phyloP scores from a whole-genome alignment of 2,113 vertebrate genomes.

The Excalfactoria chinensis region DNA sequence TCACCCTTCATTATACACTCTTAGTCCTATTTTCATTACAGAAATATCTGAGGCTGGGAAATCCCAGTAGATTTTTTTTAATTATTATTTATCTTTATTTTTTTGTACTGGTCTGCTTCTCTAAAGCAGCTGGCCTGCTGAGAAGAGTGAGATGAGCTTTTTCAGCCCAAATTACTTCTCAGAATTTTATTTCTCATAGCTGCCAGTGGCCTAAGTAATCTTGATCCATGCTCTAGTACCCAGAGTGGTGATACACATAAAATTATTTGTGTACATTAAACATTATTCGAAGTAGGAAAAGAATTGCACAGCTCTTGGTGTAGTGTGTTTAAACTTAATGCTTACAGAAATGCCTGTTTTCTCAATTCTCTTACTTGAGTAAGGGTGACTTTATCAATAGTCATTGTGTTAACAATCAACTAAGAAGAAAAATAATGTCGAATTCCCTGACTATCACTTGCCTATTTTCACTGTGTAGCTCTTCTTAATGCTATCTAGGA shows the following conservation, averaged over 20 bases:
- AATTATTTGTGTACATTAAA: neutral
- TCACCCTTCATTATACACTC: neutral
- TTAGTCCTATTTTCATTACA: neutral
- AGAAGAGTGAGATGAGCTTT: neutral
- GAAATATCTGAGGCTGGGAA: neutral
- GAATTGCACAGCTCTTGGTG: neutral
- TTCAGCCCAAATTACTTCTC: neutral
- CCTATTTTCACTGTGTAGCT: neutral
- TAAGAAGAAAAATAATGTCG: neutral
- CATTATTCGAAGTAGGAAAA: neutral
- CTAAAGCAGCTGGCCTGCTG: neutral
- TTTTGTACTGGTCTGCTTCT: neutral
- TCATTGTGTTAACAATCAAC: neutral
- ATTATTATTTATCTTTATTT: neutral
- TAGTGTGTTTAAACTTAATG: neutral
- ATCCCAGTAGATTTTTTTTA: neutral
- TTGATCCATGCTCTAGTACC: neutral
- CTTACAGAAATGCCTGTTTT: neutral
- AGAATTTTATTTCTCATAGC: neutral
- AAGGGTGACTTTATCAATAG: neutral
- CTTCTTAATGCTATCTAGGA: neutral
- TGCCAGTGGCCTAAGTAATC: neutral
- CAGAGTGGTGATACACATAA: neutral
- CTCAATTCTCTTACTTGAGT: neutral
- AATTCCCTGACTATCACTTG: neutral